Base-by-base conservation (phyloP, 53 echinoderm and acorn worm genomes). In the Luidia sarsii region DNA sequence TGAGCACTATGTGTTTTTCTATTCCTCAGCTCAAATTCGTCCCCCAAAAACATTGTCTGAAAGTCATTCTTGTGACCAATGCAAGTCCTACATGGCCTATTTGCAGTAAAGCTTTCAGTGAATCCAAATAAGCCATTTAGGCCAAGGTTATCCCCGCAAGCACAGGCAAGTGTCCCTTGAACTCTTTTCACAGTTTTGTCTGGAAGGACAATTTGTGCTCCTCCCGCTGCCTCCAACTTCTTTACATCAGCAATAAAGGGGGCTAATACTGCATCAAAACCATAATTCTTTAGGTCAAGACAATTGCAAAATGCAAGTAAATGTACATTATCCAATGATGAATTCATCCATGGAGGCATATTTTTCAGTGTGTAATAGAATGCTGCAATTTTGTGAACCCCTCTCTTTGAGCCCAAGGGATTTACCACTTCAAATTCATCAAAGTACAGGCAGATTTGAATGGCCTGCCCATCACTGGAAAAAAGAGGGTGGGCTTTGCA, bases 61-160 rank as follows among this genome's bases (percentile, higher is more conserved):
- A 46, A 66, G 16, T 32, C 20, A 16, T 36, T 30, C 46, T 49
- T 50, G 34, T 50, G 84, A 11, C 24, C 49, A 16, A 41, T 72
- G 74, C 84, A 84, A 11, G 27, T 5, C 8, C 64, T 59, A 39
- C 84, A 84, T 6, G 65, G 65, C 25, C 59, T 70, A 38, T 73
- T 84, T 36, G 84, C 84, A 61, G 73, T 73, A 55, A 84, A 84
- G 8, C 84, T 61, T 45, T 70, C 24, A 14, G 74, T 60, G 45
- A 72, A 84, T 15, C 84, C 84, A 31, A 81, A 51, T 31, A 64
- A 21, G 20, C 15, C 30, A 63, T 80, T 37, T 20, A 83, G 20
- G n/a, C 70, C 83, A 14, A 70, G 61, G 31, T 83, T 83, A 41
- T 83, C 83, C 6, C 83, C 83, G 45, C n/a, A 11, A 11, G 70